Evolutionary conservation across 2,888 invertebrate species (phyloP), one percentile per base, ranked within the genome.

Genomic region (Pristionchus mayeri): DNA sequence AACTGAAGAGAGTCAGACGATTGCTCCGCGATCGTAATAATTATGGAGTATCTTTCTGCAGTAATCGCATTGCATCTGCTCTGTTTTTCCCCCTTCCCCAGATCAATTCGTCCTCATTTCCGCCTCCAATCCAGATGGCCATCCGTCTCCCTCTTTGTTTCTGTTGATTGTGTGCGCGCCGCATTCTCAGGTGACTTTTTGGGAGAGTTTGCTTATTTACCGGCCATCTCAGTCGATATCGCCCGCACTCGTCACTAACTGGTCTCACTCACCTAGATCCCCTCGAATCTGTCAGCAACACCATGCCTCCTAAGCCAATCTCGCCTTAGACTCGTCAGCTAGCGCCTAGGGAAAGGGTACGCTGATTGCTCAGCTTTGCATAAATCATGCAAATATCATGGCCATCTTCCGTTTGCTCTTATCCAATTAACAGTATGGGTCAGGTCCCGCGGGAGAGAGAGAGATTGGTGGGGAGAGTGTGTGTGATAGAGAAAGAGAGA

Each of bases 311-410:
- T n/a, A n/a, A n/a, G n/a, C n/a, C n/a, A n/a, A n/a, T n/a, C 21
- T 30, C 60, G 24, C 30, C 60, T 2, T 6, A 3, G 4, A 24
- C 57, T 60, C 75, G 34, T 16, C 63, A 44, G 44, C n/a, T n/a
- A n/a, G n/a, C n/a, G n/a, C n/a, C n/a, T n/a, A n/a, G 37, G n/a
- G 44, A 71, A 75, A 48, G 75, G 75, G 75, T 24, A 75, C 40
- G 50, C 50, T 50, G 76, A 78, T 78, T 78, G 76, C 52, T 57
- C 44, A 44, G 54, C 52, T 80, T 57, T 82, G 81, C 81, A 82
- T 82, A 82, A 82, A 82, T 82, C 81, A 82, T 82, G 81, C 81
- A 82, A 82, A 82, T 82, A 44, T 63, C 81, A 50, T 48, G 30
- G 18, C 50, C 57, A 9, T 30, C 78, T 71, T 71, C 71, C 71